A percentile compares a stretch with the other conserved stretches of the same genome.
phyloP scores from a whole-genome alignment of 1,140 invertebrate genomes.

The Drosophila simulans region DNA sequence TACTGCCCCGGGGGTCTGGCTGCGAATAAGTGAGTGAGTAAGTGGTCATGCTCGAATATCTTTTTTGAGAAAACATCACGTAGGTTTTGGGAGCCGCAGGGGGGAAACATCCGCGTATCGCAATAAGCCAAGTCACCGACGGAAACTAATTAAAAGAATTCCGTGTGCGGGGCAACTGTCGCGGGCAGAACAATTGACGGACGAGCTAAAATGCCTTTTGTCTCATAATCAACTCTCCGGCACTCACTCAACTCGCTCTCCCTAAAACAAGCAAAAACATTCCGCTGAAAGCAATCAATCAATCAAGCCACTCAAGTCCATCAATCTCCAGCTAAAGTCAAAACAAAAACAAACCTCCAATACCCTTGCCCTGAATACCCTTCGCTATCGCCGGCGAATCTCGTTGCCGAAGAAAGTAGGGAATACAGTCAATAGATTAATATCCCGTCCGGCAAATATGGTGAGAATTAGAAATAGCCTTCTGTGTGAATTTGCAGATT shows the following conservation, averaged over 20 bases:
- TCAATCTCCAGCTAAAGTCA: constrained; percentile 55
- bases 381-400: background rate
- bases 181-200: constrained; percentile 13
- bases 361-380: constrained; percentile 33
- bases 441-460: constrained; percentile 34
- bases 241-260: constrained; percentile 21
- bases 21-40: constrained; percentile 13
- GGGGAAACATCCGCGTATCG: constrained; percentile 14
- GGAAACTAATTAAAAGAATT: constrained; percentile 54
- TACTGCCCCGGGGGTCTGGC: constrained; percentile 3
- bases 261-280: constrained; percentile 27
- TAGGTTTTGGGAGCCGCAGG: constrained; percentile 6
- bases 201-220: constrained; percentile 35
- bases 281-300: constrained; percentile 44
- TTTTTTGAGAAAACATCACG: constrained; percentile 33
- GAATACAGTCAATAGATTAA: constrained; percentile 42
- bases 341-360: constrained; percentile 38
- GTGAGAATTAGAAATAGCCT: constrained; percentile 31
- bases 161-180: constrained; percentile 25
- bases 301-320: constrained; percentile 48
- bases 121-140: constrained; percentile 18
- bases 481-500: constrained; percentile 22
- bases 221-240: constrained; percentile 50
- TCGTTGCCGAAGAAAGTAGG: constrained; percentile 22
- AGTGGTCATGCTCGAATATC: constrained; percentile 14